Evolutionary conservation across 2,113 vertebrate genomes (phyloP), one percentile per base, ranked within the genome.

Genomic region (Meriones unguiculatus): DNA sequence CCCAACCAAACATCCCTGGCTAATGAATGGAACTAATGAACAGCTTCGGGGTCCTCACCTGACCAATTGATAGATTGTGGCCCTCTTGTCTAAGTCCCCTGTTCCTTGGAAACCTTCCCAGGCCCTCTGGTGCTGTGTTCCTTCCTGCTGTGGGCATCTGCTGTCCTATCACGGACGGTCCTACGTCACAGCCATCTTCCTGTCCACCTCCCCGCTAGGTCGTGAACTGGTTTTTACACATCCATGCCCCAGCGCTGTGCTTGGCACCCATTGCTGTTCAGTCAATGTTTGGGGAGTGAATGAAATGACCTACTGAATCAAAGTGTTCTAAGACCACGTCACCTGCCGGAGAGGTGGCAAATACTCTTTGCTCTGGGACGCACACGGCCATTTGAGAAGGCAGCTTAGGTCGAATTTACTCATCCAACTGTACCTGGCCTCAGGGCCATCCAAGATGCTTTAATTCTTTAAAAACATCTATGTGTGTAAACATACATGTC

Each of bases 81-180:
- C n/a, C 15, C 69, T 5, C 76, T 67, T 17, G 46, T 50, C 91
- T 70, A 54, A 64, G n/a, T 28, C 4, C 54, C 28, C 20, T 15
- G 5, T 46, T 86, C 65, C 9, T 2, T 4, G 77, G 46, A 89
- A 92, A 54, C 14, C 41, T 92, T 54, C 30, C 52, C 8, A 87
- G 65, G 17, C 22, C 28, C 2, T 65, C 73, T 10, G 4, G 72
- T 17, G 84, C 4, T 38, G 8, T 64, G 25, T 24, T 69, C n/a
- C 67, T 11, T 9, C 67, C 25, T 25, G 25, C 32, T 35, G 76
- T 24, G 59, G 52, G n/a, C 50, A 22, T 28, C 50, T 2, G 12
- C 25, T 1, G 2, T 25, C 25, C 1, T 1, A 25, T 30, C 12
- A n/a, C 32, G 24, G 38, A 35, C 7, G 5, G 3, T 1, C 15